These are phyloP conservation scores for Perccottus glenii DNA, from an alignment of 2,113 vertebrate genomes.

Conservation along the genomic window DNA sequence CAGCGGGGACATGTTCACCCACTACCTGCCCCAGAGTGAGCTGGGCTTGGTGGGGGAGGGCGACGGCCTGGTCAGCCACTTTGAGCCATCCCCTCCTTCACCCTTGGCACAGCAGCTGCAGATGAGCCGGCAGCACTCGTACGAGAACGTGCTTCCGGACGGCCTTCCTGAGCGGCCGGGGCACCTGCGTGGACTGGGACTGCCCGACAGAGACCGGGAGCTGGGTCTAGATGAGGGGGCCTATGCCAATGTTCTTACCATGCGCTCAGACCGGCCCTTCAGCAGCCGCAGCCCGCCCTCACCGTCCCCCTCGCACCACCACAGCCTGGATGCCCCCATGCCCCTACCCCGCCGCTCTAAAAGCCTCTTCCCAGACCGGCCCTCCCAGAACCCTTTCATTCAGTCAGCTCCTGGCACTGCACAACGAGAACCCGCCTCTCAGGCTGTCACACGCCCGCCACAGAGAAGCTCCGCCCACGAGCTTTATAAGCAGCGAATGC, in stretches of 20 bases:
- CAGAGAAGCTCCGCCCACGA: constrained; percentile 90
- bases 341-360: constrained; percentile 88
- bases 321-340: constrained; percentile 80
- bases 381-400: constrained; percentile 92
- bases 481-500: constrained; percentile 92
- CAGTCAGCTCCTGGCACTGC: constrained; percentile 77
- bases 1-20: constrained; percentile 75
- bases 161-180: constrained; percentile 61
- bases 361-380: constrained; percentile 89
- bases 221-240: constrained; percentile 85
- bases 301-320: constrained; percentile 83
- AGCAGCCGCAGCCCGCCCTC: constrained; percentile 80
- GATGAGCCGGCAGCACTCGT: constrained; percentile 93
- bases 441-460: constrained; percentile 84
- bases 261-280: constrained; percentile 90
- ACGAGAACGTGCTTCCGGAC: constrained; percentile 91
- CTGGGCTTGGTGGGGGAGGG: constrained; percentile 80
- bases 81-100: constrained; percentile 78
- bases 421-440: constrained; percentile 67
- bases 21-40: constrained; percentile 80
- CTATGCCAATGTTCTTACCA: constrained; percentile 90
- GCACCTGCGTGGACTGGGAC: constrained; percentile 87
- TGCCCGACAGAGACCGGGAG: constrained; percentile 85
- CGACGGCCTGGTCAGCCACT: constrained; percentile 87
- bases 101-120: constrained; percentile 72